phyloP scores from a whole-genome alignment of 2,113 vertebrate species.

The Penelope pileata region DNA sequence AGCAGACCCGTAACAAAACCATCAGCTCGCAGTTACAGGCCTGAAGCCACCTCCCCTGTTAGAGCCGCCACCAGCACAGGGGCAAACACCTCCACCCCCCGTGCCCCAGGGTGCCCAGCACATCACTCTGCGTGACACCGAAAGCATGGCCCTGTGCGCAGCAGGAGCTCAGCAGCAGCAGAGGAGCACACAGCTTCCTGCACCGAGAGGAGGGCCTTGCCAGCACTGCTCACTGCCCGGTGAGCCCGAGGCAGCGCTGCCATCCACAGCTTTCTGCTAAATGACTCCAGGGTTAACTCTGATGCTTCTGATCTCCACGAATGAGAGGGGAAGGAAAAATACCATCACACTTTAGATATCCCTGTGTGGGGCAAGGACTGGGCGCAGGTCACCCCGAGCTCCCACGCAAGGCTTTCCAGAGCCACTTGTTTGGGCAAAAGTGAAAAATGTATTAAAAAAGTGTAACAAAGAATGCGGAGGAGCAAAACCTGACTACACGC shows the following conservation, averaged over 20 bases:
- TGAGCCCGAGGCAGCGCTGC: background rate
- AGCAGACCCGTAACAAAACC: background rate
- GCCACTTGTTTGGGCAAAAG: background rate
- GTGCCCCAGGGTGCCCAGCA: background rate
- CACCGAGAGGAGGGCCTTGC: background rate
- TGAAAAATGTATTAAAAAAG: background rate
- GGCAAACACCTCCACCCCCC: background rate
- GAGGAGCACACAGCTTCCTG: background rate
- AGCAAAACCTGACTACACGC: background rate
- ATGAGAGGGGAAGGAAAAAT: background rate
- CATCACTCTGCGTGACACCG: background rate
- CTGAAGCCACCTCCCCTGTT: background rate
- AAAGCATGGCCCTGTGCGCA: background rate
- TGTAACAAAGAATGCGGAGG: background rate
- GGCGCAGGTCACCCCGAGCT: background rate
- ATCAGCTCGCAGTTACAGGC: background rate
- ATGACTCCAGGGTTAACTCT: background rate
- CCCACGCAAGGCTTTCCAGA: background rate
- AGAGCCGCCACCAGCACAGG: background rate
- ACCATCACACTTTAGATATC: background rate
- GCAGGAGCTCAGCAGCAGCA: background rate
- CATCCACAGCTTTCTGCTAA: background rate
- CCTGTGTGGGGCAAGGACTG: background rate
- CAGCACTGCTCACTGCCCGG: background rate
- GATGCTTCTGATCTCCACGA: background rate